Percentiles rank a stretch among this genome's conserved stretches.
These are phyloP conservation scores for Mionectes olivaceus DNA, from an alignment of 2,797 vertebrate genomes.

Conservation along the genomic window DNA sequence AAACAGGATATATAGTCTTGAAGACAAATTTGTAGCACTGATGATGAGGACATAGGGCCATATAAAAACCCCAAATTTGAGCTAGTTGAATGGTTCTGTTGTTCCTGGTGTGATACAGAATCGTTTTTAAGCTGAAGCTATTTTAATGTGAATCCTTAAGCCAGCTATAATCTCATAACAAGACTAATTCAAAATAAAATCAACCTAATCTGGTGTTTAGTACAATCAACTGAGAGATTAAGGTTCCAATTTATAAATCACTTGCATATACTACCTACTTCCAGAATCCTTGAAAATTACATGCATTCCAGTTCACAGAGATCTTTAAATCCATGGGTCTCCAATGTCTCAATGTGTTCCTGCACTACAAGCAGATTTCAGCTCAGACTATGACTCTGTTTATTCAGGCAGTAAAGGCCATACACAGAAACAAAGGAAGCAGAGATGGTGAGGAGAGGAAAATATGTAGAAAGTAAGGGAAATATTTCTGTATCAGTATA, in stretches of 20 bases:
- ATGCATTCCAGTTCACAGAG: background rate
- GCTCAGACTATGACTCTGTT: background rate
- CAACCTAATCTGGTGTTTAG: conserved; percentile 40
- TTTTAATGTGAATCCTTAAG: conserved; percentile 43
- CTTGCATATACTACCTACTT: background rate
- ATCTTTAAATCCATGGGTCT: background rate
- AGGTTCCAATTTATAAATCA: conserved; percentile 37
- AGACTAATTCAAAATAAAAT: conserved; percentile 62
- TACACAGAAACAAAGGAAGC: background rate
- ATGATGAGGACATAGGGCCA: background rate
- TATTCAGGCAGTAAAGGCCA: background rate
- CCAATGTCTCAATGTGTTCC: background rate
- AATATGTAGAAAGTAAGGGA: background rate
- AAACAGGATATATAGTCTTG: background rate
- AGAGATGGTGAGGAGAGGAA: background rate
- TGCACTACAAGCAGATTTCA: background rate
- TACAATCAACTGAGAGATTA: conserved; percentile 34
- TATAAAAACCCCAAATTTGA: background rate
- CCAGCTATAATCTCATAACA: background rate
- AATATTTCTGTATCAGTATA: background rate
- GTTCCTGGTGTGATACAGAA: background rate
- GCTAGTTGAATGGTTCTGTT: background rate
- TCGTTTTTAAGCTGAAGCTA: background rate
- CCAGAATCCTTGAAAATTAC: background rate
- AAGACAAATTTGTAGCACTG: background rate